These are phyloP conservation scores for Semaprochilodus insignis DNA, from an alignment of 2,797 vertebrate genomes.

Conservation along the genomic window DNA sequence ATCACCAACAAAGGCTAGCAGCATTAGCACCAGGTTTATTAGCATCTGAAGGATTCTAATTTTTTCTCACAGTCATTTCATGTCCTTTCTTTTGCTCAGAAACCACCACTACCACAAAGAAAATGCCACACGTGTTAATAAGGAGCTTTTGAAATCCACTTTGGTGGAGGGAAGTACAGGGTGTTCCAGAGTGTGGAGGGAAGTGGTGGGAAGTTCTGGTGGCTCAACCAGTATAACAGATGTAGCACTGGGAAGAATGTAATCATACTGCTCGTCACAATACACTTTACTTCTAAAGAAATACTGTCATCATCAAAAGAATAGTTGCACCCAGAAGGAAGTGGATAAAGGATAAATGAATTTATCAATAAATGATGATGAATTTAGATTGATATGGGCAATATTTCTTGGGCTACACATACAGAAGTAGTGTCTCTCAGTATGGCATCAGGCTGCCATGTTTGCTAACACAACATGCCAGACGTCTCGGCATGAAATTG, in stretches of 20 bases:
- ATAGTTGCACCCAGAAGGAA: too few species aligned
- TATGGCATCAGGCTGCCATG: too few species aligned
- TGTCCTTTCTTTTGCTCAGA: neutral
- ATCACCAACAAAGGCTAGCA: neutral
- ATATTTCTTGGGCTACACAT: too few species aligned
- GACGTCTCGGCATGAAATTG: too few species aligned
- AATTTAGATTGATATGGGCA: too few species aligned
- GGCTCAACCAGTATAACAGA: neutral
- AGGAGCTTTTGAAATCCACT: neutral
- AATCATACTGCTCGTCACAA: too few species aligned
- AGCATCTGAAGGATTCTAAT: neutral
- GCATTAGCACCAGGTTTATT: neutral
- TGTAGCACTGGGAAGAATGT: neutral
- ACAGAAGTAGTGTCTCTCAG: too few species aligned
- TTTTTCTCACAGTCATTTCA: neutral
- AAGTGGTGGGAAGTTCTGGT: neutral
- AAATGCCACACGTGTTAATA: neutral
- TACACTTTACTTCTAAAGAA: too few species aligned
- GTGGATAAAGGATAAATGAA: too few species aligned
- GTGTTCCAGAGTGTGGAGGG: neutral
- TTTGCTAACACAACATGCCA: too few species aligned
- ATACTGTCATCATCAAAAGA: too few species aligned
- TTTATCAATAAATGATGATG: too few species aligned
- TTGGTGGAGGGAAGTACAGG: neutral
- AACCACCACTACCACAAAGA: neutral